Base-by-base conservation (phyloP, 1,140 invertebrate genomes). In the Dreissena polymorpha region DNA sequence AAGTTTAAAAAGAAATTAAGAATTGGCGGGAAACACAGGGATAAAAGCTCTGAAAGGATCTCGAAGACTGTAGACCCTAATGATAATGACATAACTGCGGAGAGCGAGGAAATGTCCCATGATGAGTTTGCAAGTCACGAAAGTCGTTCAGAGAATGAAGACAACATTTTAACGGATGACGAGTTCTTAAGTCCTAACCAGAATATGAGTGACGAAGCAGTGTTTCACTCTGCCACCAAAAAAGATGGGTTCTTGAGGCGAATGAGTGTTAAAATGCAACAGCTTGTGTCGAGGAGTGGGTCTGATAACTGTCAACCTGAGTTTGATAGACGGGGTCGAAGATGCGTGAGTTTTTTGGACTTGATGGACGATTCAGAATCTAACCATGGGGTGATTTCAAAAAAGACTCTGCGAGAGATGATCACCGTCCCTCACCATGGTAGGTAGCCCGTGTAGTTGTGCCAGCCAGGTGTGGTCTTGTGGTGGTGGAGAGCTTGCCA, bases 231-330 rank as follows among this genome's bases (percentile, higher is more conserved):
- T 8, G 29, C 7, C 55, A 14, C 49, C 6, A 76, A 76, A 23
- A 75, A 60, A 50, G 51, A 70, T 16, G 73, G 85, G 51, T 88
- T 90, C 63, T 85, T 91, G n/a, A 72, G 86, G 0, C 74, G 88
- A 68, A 89, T 91, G 83, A 91, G 90, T 85, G 75, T 86, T 7
- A 89, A 89, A 76, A 78, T 91, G 10, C 86, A 87, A 74, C 68
- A 75, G 51, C 83, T 87, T 73, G 71, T 85, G 80, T 69, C 55
- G 78, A 77, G 18, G 84, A 72, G 85, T 53, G 88, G 89, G 55
- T 83, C 88, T n/a, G 70, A 85, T 3, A 73, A 84, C 14, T 16
- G 0, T 10, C 55, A 75, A 13, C 23, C n/a, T 71, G 83, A 72
- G 51, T 14, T 79, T 55, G 63, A 78, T n/a, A 21, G 64, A 39